Percentiles rank a stretch among this genome's conserved stretches.
These are phyloP conservation scores for Nylanderia fulva DNA, from an alignment of 1,140 invertebrate species.

Conservation along the genomic window DNA sequence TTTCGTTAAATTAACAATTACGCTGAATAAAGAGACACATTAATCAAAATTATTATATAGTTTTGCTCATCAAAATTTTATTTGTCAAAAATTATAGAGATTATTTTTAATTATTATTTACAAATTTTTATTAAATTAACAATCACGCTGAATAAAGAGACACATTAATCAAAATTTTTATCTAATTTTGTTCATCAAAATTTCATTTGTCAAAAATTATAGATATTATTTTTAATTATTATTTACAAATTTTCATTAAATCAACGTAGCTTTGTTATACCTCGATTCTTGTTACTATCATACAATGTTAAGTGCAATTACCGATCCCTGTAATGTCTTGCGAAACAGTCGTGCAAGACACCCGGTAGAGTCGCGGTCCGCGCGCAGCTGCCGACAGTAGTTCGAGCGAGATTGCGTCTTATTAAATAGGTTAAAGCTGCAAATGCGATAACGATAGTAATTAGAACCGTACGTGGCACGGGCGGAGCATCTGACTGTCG, in stretches of 20 bases:
- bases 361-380: constrained; percentile 45
- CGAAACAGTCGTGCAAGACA: constrained; percentile 12
- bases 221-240: background rate
- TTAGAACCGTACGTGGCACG: constrained; percentile 76
- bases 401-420: constrained; percentile 78
- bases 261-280: background rate
- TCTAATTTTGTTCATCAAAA: background rate
- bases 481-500: constrained; percentile 73
- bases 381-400: constrained; percentile 54
- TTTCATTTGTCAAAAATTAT: background rate
- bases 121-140: background rate
- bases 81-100: too few relatives aligned
- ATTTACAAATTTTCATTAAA: background rate
- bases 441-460: constrained; percentile 82
- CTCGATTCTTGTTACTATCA: background rate
- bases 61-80: too few relatives aligned
- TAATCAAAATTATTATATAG: too few relatives aligned
- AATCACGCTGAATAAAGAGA: too few relatives aligned
- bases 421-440: constrained; percentile 84
- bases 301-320: constrained; percentile 2
- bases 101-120: too few relatives aligned
- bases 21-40: too few relatives aligned
- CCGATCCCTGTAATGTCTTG: background rate
- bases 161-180: too few relatives aligned
- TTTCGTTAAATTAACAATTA: background rate